These are phyloP conservation scores for Chondrilla cf. caribensis DNA, from an alignment of 37 sponge, comb jelly and placozoan genomes.

Conservation along the genomic window DNA sequence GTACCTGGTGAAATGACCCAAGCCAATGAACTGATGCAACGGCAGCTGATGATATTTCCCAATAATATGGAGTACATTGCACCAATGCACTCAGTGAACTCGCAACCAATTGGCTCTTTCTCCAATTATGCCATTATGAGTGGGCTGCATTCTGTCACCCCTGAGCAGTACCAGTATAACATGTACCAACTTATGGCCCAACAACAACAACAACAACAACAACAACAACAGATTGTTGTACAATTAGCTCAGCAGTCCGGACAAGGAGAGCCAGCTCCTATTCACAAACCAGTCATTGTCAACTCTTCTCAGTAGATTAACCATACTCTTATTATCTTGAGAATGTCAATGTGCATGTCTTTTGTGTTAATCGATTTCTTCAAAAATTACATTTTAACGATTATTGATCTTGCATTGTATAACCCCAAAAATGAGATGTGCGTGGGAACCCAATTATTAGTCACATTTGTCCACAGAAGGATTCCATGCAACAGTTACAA, in stretches of 20 bases:
- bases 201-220: conserved; percentile 7
- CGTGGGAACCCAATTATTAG: no score
- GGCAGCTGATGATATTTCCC: no score
- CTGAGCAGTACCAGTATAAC: not conserved
- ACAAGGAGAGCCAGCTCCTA: not conserved
- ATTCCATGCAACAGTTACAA: no score
- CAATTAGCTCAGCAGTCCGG: conserved; percentile 16
- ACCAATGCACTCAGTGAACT: not conserved
- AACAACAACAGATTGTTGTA: conserved; percentile 18
- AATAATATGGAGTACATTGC: not conserved
- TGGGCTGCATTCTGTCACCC: not conserved
- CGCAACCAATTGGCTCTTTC: not conserved
- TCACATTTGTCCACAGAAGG: no score
- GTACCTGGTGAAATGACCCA: no score
- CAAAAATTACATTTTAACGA: not conserved
- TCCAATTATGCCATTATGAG: no score
- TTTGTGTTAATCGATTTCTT: no score
- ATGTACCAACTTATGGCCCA: conserved; percentile 16
- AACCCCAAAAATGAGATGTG: no score
- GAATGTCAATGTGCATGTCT: no score
- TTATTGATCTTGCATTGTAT: not conserved
- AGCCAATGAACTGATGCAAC: no score
- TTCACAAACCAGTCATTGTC: conserved; percentile 27
- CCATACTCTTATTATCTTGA: not conserved
- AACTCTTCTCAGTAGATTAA: not conserved